Evolutionary conservation across 2,113 vertebrate species (phyloP).

Genomic region (Indicator indicator): DNA sequence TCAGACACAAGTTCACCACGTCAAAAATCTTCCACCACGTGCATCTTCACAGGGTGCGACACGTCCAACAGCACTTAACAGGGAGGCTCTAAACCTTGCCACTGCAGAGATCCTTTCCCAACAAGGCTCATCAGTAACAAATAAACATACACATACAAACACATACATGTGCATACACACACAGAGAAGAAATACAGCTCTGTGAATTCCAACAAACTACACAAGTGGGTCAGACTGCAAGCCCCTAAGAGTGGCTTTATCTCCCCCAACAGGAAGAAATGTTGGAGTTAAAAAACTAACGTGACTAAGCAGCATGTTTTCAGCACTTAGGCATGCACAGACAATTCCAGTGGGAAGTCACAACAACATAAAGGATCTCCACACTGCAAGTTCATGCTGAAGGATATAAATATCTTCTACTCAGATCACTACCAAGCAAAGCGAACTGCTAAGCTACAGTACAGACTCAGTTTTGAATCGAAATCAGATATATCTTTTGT

Average conservation of each 20-base stretch:
- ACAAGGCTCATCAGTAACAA: background rate
- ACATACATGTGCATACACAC: too few species aligned
- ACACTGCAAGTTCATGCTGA: background rate
- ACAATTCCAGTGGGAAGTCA: too few species aligned
- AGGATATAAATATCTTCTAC: background rate
- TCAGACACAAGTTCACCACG: rapidly evolving
- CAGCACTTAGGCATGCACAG: background rate
- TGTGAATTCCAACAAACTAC: background rate
- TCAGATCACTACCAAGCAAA: background rate
- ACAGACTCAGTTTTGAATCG: background rate
- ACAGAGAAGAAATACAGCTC: background rate
- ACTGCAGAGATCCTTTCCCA: background rate
- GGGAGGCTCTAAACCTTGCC: background rate
- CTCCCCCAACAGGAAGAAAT: background rate
- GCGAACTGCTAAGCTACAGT: background rate
- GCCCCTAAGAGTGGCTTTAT: background rate
- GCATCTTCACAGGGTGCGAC: background rate
- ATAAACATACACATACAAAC: rapidly evolving
- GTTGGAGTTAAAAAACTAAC: background rate
- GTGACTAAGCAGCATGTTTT: background rate
- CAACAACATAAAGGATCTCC: background rate
- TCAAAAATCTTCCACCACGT: background rate
- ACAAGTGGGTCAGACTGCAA: background rate
- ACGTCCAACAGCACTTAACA: background rate
- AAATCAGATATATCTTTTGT: background rate